Percentiles rank a stretch among this genome's conserved stretches.
phyloP scores from a whole-genome alignment of 1,140 invertebrate species.

The Micrasema longulum region DNA sequence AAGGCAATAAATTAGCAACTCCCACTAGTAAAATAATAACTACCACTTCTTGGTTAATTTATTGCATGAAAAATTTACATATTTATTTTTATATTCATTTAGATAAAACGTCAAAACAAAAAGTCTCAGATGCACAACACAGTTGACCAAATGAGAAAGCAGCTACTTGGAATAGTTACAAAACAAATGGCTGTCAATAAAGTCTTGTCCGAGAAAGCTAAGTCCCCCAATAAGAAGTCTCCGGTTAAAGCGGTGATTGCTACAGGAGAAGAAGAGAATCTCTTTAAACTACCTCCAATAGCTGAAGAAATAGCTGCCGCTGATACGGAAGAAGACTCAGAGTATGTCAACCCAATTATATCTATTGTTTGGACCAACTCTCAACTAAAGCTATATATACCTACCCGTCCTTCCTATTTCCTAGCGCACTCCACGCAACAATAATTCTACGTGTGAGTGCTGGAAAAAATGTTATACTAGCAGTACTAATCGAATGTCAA shows the following conservation, averaged over 20 bases:
- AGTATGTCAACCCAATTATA: no score
- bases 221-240: constrained; percentile 60
- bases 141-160: constrained; percentile 78
- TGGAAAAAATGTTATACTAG: no score
- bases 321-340: constrained; percentile 56
- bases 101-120: constrained; percentile 82
- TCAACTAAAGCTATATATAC: no score
- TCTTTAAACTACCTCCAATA: constrained; percentile 80
- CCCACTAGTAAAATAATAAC: background rate
- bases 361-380: no score
- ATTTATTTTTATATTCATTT: constrained; percentile 51
- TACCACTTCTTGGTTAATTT: background rate
- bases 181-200: constrained; percentile 73
- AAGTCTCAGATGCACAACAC: constrained; percentile 81
- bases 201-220: constrained; percentile 70
- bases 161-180: constrained; percentile 72
- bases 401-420: no score
- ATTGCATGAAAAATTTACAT: background rate
- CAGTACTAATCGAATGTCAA: no score
- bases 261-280: constrained; percentile 68
- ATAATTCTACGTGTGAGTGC: no score
- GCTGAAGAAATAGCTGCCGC: constrained; percentile 56
- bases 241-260: constrained; percentile 47
- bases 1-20: background rate
- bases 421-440: no score